phyloP scores from a whole-genome alignment of 2,888 invertebrate genomes.

The Melieria omissa region DNA sequence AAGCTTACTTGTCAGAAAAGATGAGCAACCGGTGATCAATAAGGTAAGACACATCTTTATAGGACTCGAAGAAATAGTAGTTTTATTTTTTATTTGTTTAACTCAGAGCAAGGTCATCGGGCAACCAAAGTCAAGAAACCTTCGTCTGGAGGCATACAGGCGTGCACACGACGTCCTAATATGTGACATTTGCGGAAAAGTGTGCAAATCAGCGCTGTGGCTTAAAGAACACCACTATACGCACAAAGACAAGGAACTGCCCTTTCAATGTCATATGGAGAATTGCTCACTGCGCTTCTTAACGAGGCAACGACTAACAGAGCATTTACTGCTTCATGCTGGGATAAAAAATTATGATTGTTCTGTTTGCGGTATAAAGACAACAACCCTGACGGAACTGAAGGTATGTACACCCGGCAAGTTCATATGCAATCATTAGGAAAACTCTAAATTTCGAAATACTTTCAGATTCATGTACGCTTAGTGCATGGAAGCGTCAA shows the following conservation, averaged over 20 bases:
- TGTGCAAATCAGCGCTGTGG: constrained; percentile 27
- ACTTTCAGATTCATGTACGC: constrained; percentile 56
- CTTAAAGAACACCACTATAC: constrained; percentile 39
- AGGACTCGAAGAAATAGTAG: not conserved
- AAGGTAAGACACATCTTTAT: not conserved
- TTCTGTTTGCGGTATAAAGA: constrained; percentile 40
- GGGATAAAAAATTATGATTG: constrained; percentile 44
- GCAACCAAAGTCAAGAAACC: not conserved
- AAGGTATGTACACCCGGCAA: constrained; percentile 30
- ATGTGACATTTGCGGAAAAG: constrained; percentile 42
- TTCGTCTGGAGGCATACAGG: constrained; percentile 48
- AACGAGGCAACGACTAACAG: constrained; percentile 9
- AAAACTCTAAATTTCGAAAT: constrained; percentile 59
- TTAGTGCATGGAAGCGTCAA: constrained; percentile 56
- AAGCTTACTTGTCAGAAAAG: not conserved
- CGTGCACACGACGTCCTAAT: constrained; percentile 50
- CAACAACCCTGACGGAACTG: constrained; percentile 39
- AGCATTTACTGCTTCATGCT: constrained; percentile 41
- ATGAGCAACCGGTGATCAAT: not conserved
- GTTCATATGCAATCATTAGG: not conserved
- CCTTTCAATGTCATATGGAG: constrained; percentile 39
- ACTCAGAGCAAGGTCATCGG: not conserved
- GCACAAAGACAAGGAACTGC: constrained; percentile 36
- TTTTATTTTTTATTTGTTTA: not conserved
- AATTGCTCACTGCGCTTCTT: constrained; percentile 21